Conservation (phyloP, 2,113 vertebrate genomes). For the Mystacornis crossleyi region DNA sequence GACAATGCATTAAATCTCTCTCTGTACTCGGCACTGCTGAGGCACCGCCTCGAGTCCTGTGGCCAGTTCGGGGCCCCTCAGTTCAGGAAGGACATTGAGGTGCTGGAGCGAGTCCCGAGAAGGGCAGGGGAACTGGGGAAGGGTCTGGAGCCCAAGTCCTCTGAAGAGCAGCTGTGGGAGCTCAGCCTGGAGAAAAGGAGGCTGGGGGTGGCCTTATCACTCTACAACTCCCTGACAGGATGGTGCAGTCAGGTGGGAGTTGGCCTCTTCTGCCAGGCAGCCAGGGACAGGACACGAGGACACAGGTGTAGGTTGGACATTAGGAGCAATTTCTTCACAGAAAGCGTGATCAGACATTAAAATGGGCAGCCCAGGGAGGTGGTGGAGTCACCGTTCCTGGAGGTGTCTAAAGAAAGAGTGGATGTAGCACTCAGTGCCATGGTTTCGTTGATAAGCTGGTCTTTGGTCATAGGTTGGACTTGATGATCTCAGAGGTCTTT, state of each 20-base stretch:
- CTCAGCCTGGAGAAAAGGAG: neutral
- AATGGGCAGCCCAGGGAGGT: neutral
- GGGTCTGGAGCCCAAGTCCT: neutral
- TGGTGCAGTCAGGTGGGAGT: neutral
- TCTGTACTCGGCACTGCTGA: neutral
- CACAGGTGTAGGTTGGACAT: neutral
- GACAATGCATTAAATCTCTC: neutral
- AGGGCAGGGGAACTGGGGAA: neutral
- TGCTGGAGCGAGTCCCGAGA: neutral
- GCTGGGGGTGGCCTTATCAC: neutral
- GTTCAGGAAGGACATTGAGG: neutral
- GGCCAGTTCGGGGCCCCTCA: neutral
- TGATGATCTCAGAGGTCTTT: neutral
- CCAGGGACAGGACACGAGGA: neutral
- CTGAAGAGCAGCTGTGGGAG: accelerated
- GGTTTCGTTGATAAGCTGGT: neutral
- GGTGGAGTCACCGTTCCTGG: neutral
- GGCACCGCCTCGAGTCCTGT: neutral
- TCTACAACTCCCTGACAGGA: neutral
- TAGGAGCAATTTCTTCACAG: neutral
- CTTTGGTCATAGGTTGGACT: neutral
- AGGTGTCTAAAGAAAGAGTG: neutral
- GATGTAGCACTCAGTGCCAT: neutral
- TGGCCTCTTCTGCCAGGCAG: neutral
- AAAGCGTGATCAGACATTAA: neutral